Evolutionary conservation across 2,797 vertebrate genomes (phyloP).

Genomic region (Lepilemur septentrionalis): DNA sequence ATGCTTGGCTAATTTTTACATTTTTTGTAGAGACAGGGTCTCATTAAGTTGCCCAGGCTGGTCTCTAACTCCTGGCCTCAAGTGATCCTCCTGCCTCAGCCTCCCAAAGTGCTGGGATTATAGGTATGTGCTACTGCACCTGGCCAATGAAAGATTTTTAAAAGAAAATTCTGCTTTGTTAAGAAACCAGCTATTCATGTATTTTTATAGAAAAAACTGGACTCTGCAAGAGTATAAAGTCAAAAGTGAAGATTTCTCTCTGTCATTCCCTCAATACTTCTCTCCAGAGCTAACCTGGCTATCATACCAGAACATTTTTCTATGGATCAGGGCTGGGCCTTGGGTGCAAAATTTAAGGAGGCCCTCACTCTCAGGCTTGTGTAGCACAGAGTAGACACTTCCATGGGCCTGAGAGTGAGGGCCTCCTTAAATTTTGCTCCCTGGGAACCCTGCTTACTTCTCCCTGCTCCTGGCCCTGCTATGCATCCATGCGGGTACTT

Average conservation of each 20-base stretch:
- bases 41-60: background rate
- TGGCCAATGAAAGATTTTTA: background rate
- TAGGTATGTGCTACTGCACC: background rate
- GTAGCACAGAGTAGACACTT: background rate
- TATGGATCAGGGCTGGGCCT: accelerated
- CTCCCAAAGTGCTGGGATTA: background rate
- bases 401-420: too few relatives aligned
- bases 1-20: background rate
- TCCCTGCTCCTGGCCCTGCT: background rate
- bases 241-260: background rate
- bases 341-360: background rate
- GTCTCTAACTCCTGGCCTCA: background rate
- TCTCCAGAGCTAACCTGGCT: background rate
- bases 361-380: accelerated
- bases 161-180: background rate
- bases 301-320: background rate
- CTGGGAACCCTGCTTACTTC: background rate
- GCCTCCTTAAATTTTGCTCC: background rate
- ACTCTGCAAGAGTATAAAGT: background rate
- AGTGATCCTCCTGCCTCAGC: background rate
- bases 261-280: background rate
- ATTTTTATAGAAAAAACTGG: background rate
- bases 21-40: background rate
- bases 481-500: background rate
- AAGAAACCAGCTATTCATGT: background rate